Conservation (phyloP, 2,888 invertebrate species). For the Koerneria pararmatus region DNA sequence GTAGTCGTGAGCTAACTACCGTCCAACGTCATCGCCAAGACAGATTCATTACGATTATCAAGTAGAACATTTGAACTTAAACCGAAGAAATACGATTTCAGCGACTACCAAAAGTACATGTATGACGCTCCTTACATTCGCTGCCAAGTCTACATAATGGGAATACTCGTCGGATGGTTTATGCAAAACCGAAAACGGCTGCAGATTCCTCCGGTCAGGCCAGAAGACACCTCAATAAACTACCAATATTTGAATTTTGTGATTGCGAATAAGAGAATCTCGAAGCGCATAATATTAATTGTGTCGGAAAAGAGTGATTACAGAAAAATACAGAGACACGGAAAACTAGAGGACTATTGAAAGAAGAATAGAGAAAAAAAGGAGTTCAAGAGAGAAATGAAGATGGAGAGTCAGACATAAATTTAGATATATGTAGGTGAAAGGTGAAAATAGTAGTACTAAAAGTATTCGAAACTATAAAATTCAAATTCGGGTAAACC, state of each 20-base stretch:
- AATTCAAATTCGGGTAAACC: no score
- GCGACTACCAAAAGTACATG: constrained; percentile 21
- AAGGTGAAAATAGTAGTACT: neutral
- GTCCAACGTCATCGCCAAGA: neutral
- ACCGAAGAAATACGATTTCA: no score
- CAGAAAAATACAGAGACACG: no score
- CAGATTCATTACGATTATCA: neutral
- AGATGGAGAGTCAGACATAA: no score
- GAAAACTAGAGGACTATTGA: no score
- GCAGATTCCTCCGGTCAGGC: constrained; percentile 19
- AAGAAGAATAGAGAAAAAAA: no score
- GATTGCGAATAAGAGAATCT: neutral
- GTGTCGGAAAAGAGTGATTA: no score
- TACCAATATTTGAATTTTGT: no score
- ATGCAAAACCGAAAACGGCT: constrained; percentile 21
- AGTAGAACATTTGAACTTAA: neutral
- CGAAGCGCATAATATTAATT: neutral
- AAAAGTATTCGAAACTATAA: neutral
- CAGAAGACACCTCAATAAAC: no score
- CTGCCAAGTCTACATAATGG: constrained; percentile 27
- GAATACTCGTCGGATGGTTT: constrained; percentile 25
- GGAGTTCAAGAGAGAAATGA: no score
- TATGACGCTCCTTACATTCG: constrained; percentile 25
- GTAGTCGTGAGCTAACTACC: neutral
- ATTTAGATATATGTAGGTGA: neutral